Conservation (phyloP, 37 sponge, comb jelly and placozoan species). For the Bolinopsis microptera region DNA sequence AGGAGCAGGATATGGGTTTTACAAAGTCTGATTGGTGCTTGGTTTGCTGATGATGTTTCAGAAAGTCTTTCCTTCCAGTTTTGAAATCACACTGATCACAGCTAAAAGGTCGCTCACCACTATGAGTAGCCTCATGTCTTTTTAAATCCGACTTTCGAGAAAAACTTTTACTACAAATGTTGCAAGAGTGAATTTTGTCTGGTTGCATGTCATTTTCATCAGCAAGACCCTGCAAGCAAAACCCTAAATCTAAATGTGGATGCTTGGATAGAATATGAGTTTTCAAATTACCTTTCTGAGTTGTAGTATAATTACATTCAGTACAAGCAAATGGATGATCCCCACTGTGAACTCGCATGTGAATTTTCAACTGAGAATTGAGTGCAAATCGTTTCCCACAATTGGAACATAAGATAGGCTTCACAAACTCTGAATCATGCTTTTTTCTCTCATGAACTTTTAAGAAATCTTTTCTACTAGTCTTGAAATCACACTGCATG, state of each 20-base stretch:
- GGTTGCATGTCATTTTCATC: background rate
- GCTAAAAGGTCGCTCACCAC: background rate
- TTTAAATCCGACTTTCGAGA: background rate
- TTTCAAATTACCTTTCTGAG: background rate
- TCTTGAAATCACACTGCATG: background rate
- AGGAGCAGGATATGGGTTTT: background rate
- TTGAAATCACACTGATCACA: background rate
- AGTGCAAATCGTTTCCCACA: background rate
- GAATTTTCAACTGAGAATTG: background rate
- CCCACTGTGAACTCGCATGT: background rate
- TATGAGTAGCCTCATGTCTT: background rate
- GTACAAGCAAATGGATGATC: background rate
- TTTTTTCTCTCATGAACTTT: background rate
- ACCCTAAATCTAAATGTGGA: background rate
- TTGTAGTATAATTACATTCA: background rate
- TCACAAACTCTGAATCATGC: background rate
- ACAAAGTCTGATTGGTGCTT: background rate
- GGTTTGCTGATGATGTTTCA: background rate
- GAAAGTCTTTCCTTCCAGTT: background rate
- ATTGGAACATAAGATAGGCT: background rate
- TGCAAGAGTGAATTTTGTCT: background rate
- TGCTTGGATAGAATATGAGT: background rate
- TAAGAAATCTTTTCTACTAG: background rate
- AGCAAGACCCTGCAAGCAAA: background rate
- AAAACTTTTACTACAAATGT: background rate